Evolutionary conservation across 2,888 invertebrate genomes (phyloP).

Genomic region (Neoascia interrupta): DNA sequence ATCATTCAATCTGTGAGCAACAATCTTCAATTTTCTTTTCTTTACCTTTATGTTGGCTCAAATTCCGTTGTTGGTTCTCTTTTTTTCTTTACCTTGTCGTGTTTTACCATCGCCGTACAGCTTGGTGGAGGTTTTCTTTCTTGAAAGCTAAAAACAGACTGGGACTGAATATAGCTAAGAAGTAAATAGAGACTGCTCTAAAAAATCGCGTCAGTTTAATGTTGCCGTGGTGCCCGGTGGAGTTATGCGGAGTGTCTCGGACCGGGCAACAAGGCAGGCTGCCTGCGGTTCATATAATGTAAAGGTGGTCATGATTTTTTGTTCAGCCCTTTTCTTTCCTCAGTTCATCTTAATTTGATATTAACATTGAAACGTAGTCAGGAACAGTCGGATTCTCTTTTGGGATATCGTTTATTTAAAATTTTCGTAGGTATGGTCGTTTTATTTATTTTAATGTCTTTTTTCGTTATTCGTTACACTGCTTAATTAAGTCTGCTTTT

Average conservation of each 20-base stretch:
- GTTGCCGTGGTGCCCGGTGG: slow-evolving; percentile 1
- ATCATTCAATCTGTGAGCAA: slow-evolving; percentile 64
- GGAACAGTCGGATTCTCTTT: slow-evolving; percentile 38
- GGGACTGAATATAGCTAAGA: slow-evolving; percentile 30
- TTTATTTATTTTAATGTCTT: slow-evolving; percentile 23
- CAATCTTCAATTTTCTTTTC: slow-evolving; percentile 56
- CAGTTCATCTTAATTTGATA: slow-evolving; percentile 56
- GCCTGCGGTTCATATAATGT: slow-evolving; percentile 24
- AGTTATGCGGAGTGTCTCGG: slow-evolving; percentile 6
- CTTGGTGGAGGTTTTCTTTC: slow-evolving; percentile 45
- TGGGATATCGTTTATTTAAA: slow-evolving; percentile 24
- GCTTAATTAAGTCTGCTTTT: slow-evolving; percentile 25
- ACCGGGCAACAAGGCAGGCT: slow-evolving; percentile 17
- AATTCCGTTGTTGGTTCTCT: slow-evolving; percentile 16
- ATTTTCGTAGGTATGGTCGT: slow-evolving; percentile 18
- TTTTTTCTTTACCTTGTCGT: slow-evolving; percentile 23
- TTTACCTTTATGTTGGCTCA: slow-evolving; percentile 36
- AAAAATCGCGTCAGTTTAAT: slow-evolving; percentile 41
- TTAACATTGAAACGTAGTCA: slow-evolving; percentile 27
- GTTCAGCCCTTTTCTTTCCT: slow-evolving; percentile 28
- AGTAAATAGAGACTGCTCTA: slow-evolving; percentile 27
- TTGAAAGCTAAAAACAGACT: slow-evolving; percentile 39
- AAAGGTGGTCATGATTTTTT: slow-evolving; percentile 51
- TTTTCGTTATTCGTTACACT: slow-evolving; percentile 2
- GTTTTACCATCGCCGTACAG: slow-evolving; percentile 27